Evolutionary conservation across 1,140 invertebrate genomes (phyloP).

Genomic region (Drosophila miranda): DNA sequence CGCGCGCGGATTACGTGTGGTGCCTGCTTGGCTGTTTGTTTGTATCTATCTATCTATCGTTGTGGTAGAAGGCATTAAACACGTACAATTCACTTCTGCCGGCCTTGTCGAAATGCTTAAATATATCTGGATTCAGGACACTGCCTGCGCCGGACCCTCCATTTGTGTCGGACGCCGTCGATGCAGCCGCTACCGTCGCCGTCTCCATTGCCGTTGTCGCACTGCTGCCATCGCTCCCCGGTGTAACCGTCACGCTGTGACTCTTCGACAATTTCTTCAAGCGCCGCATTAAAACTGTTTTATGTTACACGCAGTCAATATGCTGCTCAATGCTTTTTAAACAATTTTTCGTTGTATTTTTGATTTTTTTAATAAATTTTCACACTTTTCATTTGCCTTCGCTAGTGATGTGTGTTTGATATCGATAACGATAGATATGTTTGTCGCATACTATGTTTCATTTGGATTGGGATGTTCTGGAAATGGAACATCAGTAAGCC

Average conservation of each 20-base stretch:
- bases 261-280: constrained; percentile 69
- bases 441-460: no score
- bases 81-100: constrained; percentile 78
- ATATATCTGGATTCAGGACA: constrained; percentile 67
- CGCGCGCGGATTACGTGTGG: constrained; percentile 21
- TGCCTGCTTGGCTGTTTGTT: constrained; percentile 22
- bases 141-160: constrained; percentile 1
- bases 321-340: constrained; percentile 17
- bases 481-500: no score
- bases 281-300: constrained; percentile 49
- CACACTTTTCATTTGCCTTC: no score
- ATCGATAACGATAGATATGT: no score
- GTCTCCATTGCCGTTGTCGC: constrained; percentile 36
- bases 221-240: constrained; percentile 24
- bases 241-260: constrained; percentile 55
- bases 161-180: constrained; percentile 44
- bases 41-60: constrained; percentile 21
- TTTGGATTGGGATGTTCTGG: no score
- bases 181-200: constrained; percentile 1
- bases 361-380: neutral
- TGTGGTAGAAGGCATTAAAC: constrained; percentile 27
- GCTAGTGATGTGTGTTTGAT: no score
- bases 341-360: constrained; percentile 4
- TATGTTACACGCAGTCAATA: constrained; percentile 28
- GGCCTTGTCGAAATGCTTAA: constrained; percentile 76